Conservation (phyloP, 1,140 invertebrate genomes). For the Papilio polyxenes region DNA sequence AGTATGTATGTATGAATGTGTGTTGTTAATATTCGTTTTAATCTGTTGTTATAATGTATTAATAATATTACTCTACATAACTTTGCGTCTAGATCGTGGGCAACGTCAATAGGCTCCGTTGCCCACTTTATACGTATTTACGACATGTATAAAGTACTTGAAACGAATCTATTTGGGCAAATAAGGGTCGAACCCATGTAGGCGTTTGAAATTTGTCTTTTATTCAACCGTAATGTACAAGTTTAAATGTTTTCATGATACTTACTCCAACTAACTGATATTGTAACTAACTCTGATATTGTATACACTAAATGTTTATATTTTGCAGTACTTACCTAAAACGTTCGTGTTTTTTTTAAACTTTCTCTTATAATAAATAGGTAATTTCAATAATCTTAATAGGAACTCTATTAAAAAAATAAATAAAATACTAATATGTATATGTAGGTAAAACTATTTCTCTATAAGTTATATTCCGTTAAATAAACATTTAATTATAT, state of each 20-base stretch:
- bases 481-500: too few species aligned
- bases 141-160: constrained; percentile 15
- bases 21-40: not conserved
- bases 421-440: too few species aligned
- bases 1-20: not conserved
- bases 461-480: too few species aligned
- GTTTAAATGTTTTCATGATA: constrained; percentile 2
- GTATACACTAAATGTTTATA: not conserved
- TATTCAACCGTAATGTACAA: constrained; percentile 6
- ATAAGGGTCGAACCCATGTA: constrained; percentile 9
- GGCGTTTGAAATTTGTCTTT: constrained; percentile 22
- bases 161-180: constrained; percentile 26
- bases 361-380: too few species aligned
- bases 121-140: constrained; percentile 18
- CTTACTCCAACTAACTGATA: not conserved
- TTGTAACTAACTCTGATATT: not conserved
- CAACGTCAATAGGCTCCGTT: constrained; percentile 2
- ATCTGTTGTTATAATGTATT: too few species aligned
- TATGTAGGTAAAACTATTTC: too few species aligned
- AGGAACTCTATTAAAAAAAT: too few species aligned
- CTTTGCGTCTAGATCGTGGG: constrained; percentile 2
- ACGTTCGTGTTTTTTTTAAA: too few species aligned
- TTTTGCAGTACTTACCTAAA: not conserved
- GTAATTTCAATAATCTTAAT: too few species aligned
- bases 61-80: not conserved